Conservation (phyloP, 2,113 vertebrate species). For the Anseranas semipalmata region DNA sequence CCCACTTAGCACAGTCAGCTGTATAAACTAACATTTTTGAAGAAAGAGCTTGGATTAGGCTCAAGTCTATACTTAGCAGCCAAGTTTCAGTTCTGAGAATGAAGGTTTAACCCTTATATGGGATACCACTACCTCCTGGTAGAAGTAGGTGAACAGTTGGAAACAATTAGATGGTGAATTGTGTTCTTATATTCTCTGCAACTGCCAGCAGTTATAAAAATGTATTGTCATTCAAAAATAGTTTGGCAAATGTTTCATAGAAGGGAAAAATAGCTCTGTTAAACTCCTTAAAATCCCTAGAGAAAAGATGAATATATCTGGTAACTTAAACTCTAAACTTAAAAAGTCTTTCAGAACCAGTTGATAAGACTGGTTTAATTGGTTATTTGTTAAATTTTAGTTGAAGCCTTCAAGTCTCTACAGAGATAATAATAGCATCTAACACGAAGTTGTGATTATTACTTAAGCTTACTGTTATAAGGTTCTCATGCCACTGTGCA, state of each 20-base stretch:
- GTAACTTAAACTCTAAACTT: neutral
- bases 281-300: neutral
- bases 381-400: neutral
- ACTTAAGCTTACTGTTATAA: neutral
- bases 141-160: neutral
- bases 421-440: neutral
- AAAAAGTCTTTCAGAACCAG: neutral
- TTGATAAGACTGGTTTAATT: neutral
- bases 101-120: conserved; percentile 33
- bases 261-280: neutral
- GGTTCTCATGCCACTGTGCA: neutral
- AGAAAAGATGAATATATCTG: neutral
- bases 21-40: conserved; percentile 52
- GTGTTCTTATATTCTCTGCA: neutral
- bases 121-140: neutral
- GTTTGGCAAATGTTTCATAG: neutral
- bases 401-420: neutral
- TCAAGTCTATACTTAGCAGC: conserved; percentile 52
- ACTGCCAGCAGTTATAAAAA: neutral
- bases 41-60: conserved; percentile 25
- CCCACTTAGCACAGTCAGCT: conserved; percentile 36
- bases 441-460: neutral
- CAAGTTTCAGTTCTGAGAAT: conserved; percentile 26
- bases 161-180: neutral
- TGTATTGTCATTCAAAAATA: neutral